A percentile compares a stretch with the other conserved stretches of the same genome.
These are phyloP conservation scores for Xiphydria camelus DNA, from an alignment of 2,888 invertebrate species.

Conservation along the genomic window DNA sequence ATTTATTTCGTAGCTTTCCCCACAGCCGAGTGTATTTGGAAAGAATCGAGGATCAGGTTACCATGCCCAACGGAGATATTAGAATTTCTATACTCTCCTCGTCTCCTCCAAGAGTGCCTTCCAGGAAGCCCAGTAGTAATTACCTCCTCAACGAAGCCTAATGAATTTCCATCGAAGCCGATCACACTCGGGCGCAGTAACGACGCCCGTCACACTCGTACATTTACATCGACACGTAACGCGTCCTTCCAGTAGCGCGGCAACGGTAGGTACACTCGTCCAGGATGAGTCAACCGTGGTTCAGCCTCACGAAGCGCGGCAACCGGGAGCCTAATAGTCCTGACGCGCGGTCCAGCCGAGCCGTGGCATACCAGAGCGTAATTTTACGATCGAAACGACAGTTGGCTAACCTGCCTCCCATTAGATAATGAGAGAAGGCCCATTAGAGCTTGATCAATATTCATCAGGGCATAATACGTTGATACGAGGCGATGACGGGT, in stretches of 20 bases:
- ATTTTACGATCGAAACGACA: conserved; percentile 18
- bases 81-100: no score
- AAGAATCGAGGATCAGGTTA: no score
- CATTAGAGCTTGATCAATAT: conserved; percentile 31
- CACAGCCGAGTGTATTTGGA: no score
- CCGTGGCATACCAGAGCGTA: conserved; percentile 20
- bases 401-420: conserved; percentile 20
- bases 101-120: no score
- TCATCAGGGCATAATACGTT: conserved; percentile 28
- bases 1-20: no score
- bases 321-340: conserved; percentile 20
- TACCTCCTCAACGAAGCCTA: conserved; percentile 1
- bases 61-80: no score
- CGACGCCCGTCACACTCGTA: conserved; percentile 8
- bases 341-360: conserved; percentile 10
- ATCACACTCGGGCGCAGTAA: conserved; percentile 19
- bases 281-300: conserved; percentile 34
- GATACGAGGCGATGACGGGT: conserved; percentile 12
- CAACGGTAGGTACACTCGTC: no score
- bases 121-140: no score
- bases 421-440: conserved; percentile 35
- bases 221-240: not conserved
- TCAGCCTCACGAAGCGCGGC: conserved; percentile 24
- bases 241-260: no score
- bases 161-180: conserved; percentile 32